Evolutionary conservation across 2,888 invertebrate species (phyloP), one percentile per base, ranked within the genome.

Genomic region (Cosmorhoe ocellata): DNA sequence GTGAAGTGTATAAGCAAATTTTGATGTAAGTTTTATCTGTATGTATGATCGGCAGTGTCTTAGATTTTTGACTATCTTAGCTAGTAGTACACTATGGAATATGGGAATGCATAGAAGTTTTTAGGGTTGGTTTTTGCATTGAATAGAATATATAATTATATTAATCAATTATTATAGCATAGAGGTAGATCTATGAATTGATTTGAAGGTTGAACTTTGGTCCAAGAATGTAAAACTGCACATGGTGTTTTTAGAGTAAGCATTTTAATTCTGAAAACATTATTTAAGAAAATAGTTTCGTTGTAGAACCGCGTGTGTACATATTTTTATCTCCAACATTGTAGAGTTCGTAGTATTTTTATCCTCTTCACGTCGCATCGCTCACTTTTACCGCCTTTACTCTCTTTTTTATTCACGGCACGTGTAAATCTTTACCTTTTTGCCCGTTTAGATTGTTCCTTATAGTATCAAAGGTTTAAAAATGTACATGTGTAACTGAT

Each of bases 171-270:
- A 53, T 58, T 45, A 61, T 68, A 69, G 64, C 60, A 53, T 68
- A 61, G 56, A 59, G 38, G 57, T 67, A 69, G 67, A 56, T 61
- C 68, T 75, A 72, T 69, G 71, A 76, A 70, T 77, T 73, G 81
- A 83, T 76, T 75, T 78, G 81, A 89, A 84, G 89, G 89, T 90
- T 90, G 89, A 89, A 88, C 77, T 85, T 88, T 89, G 89, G 89
- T 90, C 89, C 89, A 90, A 90, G 82, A 86, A 78, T 79, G 81
- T 84, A 87, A 78, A 79, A 77, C 71, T 81, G 84, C 88, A 87
- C 86, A 79, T 79, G 79, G 84, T 82, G 82, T 86, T 79, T 41
- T 64, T 87, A 85, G 82, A 58, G 61, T 83, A 76, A 74, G 74
- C n/a, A 14, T 56, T 59, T 59, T 58, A 52, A 56, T 62, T 58